A percentile compares a stretch with the other conserved stretches of the same genome.
Evolutionary conservation across 2,797 vertebrate species (phyloP).

Genomic region (Chaunax sp.): DNA sequence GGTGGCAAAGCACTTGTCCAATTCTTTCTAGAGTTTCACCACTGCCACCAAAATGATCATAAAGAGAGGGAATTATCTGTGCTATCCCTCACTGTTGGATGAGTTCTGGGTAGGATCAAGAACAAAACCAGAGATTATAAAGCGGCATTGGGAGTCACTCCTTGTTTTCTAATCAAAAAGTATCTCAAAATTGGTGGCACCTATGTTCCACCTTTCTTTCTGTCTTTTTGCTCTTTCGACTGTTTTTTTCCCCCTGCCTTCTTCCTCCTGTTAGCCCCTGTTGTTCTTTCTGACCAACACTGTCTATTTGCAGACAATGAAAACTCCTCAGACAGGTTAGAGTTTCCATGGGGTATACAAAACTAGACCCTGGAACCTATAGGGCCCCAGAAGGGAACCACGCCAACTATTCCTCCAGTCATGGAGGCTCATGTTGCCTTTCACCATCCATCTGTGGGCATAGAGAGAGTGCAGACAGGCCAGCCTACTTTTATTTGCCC

Average conservation of each 20-base stretch:
- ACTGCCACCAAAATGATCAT: constrained; percentile 7
- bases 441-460: constrained; percentile 81
- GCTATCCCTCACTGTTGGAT: not conserved
- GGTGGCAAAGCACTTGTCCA: constrained; percentile 37
- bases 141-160: constrained; percentile 9
- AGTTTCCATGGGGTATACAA: constrained; percentile 68
- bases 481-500: constrained; percentile 80
- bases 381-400: constrained; percentile 66
- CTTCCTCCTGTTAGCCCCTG: constrained; percentile 17
- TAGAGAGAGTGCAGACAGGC: constrained; percentile 83
- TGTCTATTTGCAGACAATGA: constrained; percentile 36
- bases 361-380: constrained; percentile 54
- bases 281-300: constrained; percentile 36
- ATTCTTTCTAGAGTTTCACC: constrained; percentile 23
- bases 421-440: constrained; percentile 76
- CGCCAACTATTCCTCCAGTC: constrained; percentile 63
- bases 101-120: constrained; percentile 50
- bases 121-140: constrained; percentile 39
- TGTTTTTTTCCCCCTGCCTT: not conserved
- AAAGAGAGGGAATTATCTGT: not conserved
- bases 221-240: constrained; percentile 29
- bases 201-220: not conserved
- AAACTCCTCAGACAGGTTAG: constrained; percentile 56
- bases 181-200: constrained; percentile 51
- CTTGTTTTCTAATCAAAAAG: constrained; percentile 55